A percentile compares a stretch with the other conserved stretches of the same genome.
Conservation (phyloP, 2,888 invertebrate genomes). For the Catocala sponsa region DNA sequence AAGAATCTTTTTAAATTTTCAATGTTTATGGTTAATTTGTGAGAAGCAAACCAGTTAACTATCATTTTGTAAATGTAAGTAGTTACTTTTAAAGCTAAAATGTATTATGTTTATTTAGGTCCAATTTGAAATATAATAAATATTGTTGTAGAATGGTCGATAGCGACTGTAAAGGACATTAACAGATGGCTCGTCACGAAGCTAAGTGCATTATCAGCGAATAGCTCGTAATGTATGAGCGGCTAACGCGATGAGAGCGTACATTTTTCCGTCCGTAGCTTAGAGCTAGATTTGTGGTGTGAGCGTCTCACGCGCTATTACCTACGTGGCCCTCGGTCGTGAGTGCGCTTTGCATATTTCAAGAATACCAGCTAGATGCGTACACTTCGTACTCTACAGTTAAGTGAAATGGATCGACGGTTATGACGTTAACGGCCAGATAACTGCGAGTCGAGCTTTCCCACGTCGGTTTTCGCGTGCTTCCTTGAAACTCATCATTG, state of each 20-base stretch:
- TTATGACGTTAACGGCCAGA: conserved; percentile 71
- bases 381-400: conserved; percentile 77
- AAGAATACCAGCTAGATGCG: conserved; percentile 80
- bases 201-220: conserved; percentile 56
- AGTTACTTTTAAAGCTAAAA: too few species aligned
- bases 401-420: conserved; percentile 81
- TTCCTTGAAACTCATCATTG: conserved; percentile 62
- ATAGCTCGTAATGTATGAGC: conserved; percentile 59
- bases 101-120: too few species aligned
- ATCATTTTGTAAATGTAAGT: too few species aligned
- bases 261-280: conserved; percentile 58
- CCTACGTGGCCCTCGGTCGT: conserved; percentile 66
- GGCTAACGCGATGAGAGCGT: conserved; percentile 60
- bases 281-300: conserved; percentile 57
- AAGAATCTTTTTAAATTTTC: too few species aligned
- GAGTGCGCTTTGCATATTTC: conserved; percentile 86
- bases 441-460: conserved; percentile 64
- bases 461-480: conserved; percentile 64
- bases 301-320: conserved; percentile 83
- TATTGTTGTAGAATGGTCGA: too few species aligned
- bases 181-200: conserved; percentile 23
- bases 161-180: conserved; percentile 3
- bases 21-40: too few species aligned
- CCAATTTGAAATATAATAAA: too few species aligned
- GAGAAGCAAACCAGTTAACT: too few species aligned